phyloP scores from a whole-genome alignment of 2,888 invertebrate species.

The Lumbricus terrestris region DNA sequence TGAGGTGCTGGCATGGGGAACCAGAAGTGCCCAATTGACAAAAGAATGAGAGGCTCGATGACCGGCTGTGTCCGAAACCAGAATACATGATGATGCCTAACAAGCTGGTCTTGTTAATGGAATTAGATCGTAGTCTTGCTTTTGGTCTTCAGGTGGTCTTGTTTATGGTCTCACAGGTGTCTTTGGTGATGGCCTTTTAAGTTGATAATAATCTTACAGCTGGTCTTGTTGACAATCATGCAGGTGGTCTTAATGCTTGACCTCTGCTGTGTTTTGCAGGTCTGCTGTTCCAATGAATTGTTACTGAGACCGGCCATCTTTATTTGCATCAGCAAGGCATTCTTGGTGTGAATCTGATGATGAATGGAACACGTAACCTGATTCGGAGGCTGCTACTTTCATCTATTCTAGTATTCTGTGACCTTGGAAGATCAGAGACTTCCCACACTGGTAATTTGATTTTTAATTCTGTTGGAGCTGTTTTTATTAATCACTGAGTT shows the following conservation, averaged over 20 bases:
- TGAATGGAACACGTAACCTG: neutral
- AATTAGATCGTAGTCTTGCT: neutral
- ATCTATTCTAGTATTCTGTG: neutral
- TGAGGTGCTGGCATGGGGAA: no score
- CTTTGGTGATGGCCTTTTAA: neutral
- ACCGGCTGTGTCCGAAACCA: no score
- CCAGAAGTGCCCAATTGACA: no score
- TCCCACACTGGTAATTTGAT: neutral
- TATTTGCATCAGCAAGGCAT: neutral
- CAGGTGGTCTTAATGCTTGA: constrained; percentile 17
- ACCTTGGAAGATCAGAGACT: neutral
- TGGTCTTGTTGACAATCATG: constrained; percentile 57
- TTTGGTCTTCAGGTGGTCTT: neutral
- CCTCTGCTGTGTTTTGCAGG: neutral
- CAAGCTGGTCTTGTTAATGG: neutral
- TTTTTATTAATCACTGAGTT: neutral
- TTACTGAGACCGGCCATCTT: neutral
- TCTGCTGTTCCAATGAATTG: neutral
- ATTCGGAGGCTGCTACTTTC: neutral
- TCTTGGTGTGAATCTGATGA: neutral
- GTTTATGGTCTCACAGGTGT: neutral
- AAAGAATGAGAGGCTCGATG: no score
- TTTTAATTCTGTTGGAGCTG: neutral
- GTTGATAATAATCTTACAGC: constrained; percentile 54
- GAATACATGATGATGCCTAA: no score